Conservation (phyloP, 2,888 invertebrate genomes). For the Chaitophorus viminalis region DNA sequence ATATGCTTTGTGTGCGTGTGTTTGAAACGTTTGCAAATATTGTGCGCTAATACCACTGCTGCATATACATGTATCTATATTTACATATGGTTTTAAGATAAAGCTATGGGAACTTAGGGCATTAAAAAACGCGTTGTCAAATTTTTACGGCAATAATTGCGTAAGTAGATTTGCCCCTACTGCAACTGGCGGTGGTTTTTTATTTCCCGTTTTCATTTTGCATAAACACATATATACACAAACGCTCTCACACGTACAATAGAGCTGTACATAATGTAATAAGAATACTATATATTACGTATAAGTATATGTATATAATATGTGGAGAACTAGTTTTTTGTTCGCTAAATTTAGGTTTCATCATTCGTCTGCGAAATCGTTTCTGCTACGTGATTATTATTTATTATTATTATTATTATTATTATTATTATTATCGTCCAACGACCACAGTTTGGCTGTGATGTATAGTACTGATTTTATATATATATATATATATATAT, state of each 20-base stretch:
- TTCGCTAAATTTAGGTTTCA: constrained; percentile 9
- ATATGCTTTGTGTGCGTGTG: background rate
- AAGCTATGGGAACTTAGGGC: constrained; percentile 49
- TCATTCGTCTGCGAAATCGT: background rate
- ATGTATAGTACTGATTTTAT: too few species aligned
- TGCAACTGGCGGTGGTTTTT: background rate
- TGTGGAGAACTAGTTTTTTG: constrained; percentile 7
- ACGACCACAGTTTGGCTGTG: background rate
- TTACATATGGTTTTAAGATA: constrained; percentile 15
- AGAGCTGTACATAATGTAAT: background rate
- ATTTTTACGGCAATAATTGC: constrained; percentile 40
- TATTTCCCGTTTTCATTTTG: background rate
- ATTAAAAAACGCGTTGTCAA: constrained; percentile 45
- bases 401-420: background rate
- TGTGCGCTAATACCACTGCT: background rate
- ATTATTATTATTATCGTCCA: background rate
- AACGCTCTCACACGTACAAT: constrained; percentile 8
- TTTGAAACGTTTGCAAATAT: background rate
- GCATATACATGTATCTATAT: background rate
- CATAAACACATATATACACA: background rate
- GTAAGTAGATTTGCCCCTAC: background rate
- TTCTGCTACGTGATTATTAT: background rate
- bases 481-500: too few species aligned
- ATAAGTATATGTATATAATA: too few species aligned
- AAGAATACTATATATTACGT: too few species aligned